Evolutionary conservation across 2,113 vertebrate genomes (phyloP).

Genomic region (Ptyas mucosa): DNA sequence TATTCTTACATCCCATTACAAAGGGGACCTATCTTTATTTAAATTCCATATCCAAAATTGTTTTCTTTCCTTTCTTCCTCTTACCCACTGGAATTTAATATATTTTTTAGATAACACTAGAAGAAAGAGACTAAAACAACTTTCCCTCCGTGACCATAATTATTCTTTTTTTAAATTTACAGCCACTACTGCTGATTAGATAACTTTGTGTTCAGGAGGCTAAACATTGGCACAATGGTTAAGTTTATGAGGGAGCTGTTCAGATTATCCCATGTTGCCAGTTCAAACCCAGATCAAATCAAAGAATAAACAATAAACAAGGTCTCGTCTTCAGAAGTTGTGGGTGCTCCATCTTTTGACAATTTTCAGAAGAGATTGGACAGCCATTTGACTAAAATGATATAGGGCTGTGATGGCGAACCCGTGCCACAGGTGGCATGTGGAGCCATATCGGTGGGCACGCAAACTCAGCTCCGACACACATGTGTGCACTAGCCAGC

Average conservation of each 20-base stretch:
- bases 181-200: neutral
- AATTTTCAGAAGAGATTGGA: neutral
- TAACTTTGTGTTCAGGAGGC: neutral
- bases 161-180: neutral
- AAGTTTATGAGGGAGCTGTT: neutral
- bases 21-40: neutral
- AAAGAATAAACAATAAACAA: neutral
- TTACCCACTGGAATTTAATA: neutral
- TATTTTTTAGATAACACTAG: neutral
- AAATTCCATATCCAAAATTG: neutral
- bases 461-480: too few relatives aligned
- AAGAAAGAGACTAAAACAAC: neutral
- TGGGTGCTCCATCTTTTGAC: neutral
- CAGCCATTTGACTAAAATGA: neutral
- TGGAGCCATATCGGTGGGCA: too few relatives aligned
- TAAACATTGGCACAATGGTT: neutral
- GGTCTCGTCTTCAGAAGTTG: neutral
- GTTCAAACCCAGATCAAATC: neutral
- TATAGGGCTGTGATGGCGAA: too few relatives aligned
- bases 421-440: too few relatives aligned
- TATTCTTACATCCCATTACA: neutral
- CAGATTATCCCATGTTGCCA: neutral
- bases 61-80: neutral
- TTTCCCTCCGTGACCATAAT: neutral
- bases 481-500: too few relatives aligned